Evolutionary conservation across 2,888 invertebrate genomes (phyloP).

Genomic region (Drosophila acutilabella): DNA sequence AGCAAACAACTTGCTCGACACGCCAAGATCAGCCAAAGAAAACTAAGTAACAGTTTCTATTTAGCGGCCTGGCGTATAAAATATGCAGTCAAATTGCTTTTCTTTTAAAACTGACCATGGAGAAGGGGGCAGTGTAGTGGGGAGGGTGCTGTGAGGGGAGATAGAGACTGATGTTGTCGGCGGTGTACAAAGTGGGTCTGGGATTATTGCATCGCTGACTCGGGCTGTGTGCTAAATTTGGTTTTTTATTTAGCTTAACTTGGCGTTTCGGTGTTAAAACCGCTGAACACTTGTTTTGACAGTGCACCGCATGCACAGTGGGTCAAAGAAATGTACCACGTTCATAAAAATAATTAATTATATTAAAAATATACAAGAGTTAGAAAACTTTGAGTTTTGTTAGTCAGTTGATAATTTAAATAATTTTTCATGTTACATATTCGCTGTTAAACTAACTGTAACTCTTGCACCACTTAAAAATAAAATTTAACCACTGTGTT

Average conservation of each 20-base stretch:
- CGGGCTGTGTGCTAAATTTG: constrained; percentile 60
- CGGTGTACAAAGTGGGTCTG: constrained; percentile 49
- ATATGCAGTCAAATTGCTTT: constrained; percentile 70
- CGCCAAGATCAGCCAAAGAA: constrained; percentile 58
- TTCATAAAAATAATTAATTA: too few relatives aligned
- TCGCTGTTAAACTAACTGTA: too few relatives aligned
- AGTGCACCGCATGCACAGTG: constrained; percentile 53
- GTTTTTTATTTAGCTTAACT: constrained; percentile 47
- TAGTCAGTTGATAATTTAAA: too few relatives aligned
- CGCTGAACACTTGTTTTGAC: constrained; percentile 64
- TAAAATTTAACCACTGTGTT: constrained; percentile 30
- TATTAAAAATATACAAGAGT: background rate
- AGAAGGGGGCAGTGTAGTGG: background rate
- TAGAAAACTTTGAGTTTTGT: background rate
- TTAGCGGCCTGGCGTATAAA: constrained; percentile 66
- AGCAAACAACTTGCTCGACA: constrained; percentile 28
- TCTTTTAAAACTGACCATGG: constrained; percentile 28
- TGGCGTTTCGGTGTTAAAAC: constrained; percentile 68
- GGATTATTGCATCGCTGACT: constrained; percentile 49
- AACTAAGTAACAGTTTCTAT: constrained; percentile 77
- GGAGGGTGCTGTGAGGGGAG: background rate
- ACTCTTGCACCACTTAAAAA: background rate
- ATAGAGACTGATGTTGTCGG: background rate
- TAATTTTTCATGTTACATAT: too few relatives aligned
- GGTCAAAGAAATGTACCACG: background rate